phyloP scores from a whole-genome alignment of 1,140 invertebrate species.

The Oscheius sp. region DNA sequence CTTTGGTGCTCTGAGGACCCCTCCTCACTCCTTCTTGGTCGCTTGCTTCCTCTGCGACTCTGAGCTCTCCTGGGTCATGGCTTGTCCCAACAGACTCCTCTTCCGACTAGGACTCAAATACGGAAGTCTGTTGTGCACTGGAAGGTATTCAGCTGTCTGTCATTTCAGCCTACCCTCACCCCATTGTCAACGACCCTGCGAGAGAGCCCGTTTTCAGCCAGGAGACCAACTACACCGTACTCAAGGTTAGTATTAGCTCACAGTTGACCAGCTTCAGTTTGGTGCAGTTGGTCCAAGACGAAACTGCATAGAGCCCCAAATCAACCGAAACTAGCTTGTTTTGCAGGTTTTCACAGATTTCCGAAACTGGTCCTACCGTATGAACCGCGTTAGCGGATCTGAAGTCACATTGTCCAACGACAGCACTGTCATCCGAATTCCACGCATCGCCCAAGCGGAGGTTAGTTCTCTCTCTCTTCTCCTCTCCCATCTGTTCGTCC shows the following conservation, averaged over 20 bases:
- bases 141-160: neutral
- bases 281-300: too few species aligned
- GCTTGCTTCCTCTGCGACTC: conserved; percentile 25
- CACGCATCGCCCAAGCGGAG: neutral
- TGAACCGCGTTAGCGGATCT: conserved; percentile 17
- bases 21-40: conserved; percentile 5
- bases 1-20: conserved; percentile 2
- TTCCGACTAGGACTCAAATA: conserved; percentile 24
- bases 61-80: conserved; percentile 21
- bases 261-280: neutral
- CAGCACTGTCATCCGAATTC: conserved; percentile 14
- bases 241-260: neutral
- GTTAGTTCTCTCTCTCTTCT: too few species aligned
- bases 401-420: conserved; percentile 1
- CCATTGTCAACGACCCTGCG: conserved; percentile 11
- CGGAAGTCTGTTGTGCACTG: neutral
- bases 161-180: conserved; percentile 14
- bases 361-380: conserved; percentile 24
- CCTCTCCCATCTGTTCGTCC: too few species aligned
- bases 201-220: neutral
- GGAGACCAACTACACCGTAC: neutral
- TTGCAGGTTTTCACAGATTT: conserved; percentile 32
- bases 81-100: conserved; percentile 19
- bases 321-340: too few species aligned
- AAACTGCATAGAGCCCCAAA: too few species aligned